Conservation (phyloP, 2,888 invertebrate genomes). For the Nomada flava region DNA sequence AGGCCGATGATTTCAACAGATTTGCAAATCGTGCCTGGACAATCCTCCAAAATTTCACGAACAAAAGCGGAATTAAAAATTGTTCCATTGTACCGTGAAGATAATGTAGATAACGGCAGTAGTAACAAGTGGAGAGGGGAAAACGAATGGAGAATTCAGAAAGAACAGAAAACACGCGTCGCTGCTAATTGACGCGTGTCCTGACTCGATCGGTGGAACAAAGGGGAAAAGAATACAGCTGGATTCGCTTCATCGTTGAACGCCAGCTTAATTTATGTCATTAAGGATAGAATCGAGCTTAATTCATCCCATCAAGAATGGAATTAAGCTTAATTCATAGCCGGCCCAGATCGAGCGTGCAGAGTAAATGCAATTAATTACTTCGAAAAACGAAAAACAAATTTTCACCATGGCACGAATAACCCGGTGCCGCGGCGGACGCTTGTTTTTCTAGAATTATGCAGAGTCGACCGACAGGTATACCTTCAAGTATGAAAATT, state of each 20-base stretch:
- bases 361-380: constrained; percentile 27
- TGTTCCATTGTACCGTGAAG: not conserved
- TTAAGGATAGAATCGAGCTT: constrained; percentile 31
- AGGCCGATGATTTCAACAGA: not conserved
- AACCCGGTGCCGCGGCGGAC: not conserved
- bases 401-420: not conserved
- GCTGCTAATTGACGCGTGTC: constrained; percentile 9
- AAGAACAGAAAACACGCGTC: constrained; percentile 14
- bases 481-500: not conserved
- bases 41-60: not conserved
- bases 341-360: not conserved
- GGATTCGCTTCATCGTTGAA: not conserved
- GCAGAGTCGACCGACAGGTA: not conserved
- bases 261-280: constrained; percentile 25
- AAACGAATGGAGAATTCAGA: not conserved
- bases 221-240: not conserved
- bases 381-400: constrained; percentile 13
- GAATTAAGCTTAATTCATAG: constrained; percentile 27
- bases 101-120: not conserved
- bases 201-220: not conserved
- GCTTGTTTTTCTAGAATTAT: constrained; percentile 16
- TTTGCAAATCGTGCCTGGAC: not conserved
- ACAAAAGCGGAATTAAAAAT: constrained; percentile 10
- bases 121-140: not conserved
- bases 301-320: constrained; percentile 36